These are phyloP conservation scores for Corythaixoides concolor DNA, from an alignment of 2,113 vertebrate species.

Conservation along the genomic window DNA sequence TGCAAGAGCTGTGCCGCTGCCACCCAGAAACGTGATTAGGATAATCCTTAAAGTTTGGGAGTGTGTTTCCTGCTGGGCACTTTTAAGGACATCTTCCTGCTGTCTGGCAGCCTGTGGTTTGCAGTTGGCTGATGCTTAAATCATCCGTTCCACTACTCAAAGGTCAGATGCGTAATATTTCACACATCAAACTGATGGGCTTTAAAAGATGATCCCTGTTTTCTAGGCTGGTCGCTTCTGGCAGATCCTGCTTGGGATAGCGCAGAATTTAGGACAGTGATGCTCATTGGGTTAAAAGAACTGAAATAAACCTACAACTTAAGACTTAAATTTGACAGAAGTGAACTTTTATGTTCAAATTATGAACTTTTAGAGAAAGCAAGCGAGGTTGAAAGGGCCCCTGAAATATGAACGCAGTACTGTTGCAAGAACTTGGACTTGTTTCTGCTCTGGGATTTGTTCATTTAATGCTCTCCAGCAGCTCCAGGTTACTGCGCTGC, in stretches of 20 bases:
- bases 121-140: too few relatives aligned
- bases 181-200: background rate
- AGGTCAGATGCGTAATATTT: background rate
- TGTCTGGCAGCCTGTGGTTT: background rate
- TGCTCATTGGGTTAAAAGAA: background rate
- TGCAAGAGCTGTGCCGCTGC: background rate
- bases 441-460: background rate
- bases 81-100: rapidly evolving
- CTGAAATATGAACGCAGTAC: background rate
- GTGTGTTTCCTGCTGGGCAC: background rate
- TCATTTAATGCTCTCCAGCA: background rate
- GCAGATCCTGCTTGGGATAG: too few relatives aligned
- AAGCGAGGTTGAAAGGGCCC: background rate
- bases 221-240: background rate
- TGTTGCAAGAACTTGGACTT: background rate
- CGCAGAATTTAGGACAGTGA: background rate
- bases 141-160: background rate
- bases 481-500: background rate
- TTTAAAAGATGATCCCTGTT: background rate
- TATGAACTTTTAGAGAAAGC: background rate
- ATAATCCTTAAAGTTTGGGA: too few relatives aligned
- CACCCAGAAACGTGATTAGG: background rate
- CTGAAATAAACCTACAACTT: background rate
- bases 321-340: background rate
- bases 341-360: background rate